Conservation (phyloP, 2,797 vertebrate genomes). For the Miichthys miiuy region DNA sequence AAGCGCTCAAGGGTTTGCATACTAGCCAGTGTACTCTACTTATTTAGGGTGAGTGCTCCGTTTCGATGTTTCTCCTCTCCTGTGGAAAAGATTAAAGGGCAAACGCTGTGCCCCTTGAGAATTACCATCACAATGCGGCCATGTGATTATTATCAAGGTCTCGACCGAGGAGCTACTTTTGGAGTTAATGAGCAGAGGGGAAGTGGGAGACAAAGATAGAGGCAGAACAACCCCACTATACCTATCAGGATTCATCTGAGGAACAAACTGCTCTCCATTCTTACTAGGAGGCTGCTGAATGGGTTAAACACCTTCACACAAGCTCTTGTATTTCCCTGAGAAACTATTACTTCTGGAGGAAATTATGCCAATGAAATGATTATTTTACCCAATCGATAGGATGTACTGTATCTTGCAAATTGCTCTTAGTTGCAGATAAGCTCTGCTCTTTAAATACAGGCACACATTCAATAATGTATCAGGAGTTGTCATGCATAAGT, state of each 20-base stretch:
- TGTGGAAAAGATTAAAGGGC: slow-evolving; percentile 62
- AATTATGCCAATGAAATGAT: slow-evolving; percentile 45
- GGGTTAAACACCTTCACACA: slow-evolving; percentile 17
- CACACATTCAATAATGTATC: slow-evolving; percentile 51
- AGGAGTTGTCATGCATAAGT: slow-evolving; percentile 50
- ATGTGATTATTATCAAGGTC: slow-evolving; percentile 58
- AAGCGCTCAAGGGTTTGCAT: slow-evolving; percentile 4
- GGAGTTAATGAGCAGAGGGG: slow-evolving; percentile 52
- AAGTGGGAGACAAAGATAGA: slow-evolving; percentile 23
- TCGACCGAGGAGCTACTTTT: slow-evolving; percentile 36
- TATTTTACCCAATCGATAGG: slow-evolving; percentile 29
- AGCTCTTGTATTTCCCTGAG: slow-evolving; percentile 33
- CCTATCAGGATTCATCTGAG: slow-evolving; percentile 42
- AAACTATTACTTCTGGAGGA: slow-evolving; percentile 8
- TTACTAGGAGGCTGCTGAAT: neutral
- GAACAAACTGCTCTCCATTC: neutral
- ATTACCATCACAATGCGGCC: slow-evolving; percentile 63
- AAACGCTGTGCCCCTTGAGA: slow-evolving; percentile 43
- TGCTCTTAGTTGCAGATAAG: slow-evolving; percentile 46
- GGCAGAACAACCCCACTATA: slow-evolving; percentile 4
- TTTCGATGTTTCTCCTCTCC: slow-evolving; percentile 19
- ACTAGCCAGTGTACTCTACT: neutral
- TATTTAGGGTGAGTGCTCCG: slow-evolving; percentile 16
- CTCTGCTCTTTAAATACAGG: slow-evolving; percentile 38
- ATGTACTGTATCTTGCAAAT: slow-evolving; percentile 17